phyloP scores from a whole-genome alignment of 1,140 invertebrate species.

The Orussus abietinus region DNA sequence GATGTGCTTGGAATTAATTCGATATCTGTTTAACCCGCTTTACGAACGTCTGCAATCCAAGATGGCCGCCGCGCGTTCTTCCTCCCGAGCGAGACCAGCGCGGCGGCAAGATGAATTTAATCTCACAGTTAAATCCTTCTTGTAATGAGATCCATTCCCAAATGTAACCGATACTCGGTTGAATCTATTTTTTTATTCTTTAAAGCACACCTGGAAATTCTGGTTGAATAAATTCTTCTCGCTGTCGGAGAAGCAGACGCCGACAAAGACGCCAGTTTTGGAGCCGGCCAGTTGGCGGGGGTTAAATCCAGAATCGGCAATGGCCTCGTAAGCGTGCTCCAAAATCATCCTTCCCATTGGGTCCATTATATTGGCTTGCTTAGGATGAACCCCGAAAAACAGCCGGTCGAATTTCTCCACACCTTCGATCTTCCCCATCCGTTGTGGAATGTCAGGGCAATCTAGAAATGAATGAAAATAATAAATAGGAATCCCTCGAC shows the following conservation, averaged over 20 bases:
- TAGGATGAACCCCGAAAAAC: constrained; percentile 57
- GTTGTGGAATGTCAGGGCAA: constrained; percentile 10
- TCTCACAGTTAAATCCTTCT: constrained; percentile 1
- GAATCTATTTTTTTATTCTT: too few relatives aligned
- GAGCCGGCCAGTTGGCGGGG: constrained; percentile 47
- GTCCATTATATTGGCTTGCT: constrained; percentile 55
- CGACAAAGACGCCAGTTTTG: constrained; percentile 74
- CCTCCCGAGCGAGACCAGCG: too few relatives aligned
- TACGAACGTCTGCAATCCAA: constrained; percentile 44
- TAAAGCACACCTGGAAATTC: constrained; percentile 30
- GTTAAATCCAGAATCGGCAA: constrained; percentile 46
- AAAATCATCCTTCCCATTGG: constrained; percentile 53
- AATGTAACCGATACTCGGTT: not conserved
- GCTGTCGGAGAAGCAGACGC: constrained; percentile 68
- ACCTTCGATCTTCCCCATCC: constrained; percentile 14
- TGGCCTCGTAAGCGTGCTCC: constrained; percentile 49
- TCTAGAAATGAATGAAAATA: constrained; percentile 5
- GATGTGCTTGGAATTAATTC: too few relatives aligned
- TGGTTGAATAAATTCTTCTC: constrained; percentile 46
- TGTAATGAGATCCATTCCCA: constrained; percentile 2
- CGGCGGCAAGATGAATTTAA: too few relatives aligned
- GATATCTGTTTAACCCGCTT: too few relatives aligned
- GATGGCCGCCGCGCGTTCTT: too few relatives aligned
- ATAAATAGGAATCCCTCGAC: not conserved
- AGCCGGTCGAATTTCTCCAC: constrained; percentile 52